A percentile compares a stretch with the other conserved stretches of the same genome.
phyloP scores from a whole-genome alignment of 1,140 invertebrate species.

The Druon quercuslanigerum region DNA sequence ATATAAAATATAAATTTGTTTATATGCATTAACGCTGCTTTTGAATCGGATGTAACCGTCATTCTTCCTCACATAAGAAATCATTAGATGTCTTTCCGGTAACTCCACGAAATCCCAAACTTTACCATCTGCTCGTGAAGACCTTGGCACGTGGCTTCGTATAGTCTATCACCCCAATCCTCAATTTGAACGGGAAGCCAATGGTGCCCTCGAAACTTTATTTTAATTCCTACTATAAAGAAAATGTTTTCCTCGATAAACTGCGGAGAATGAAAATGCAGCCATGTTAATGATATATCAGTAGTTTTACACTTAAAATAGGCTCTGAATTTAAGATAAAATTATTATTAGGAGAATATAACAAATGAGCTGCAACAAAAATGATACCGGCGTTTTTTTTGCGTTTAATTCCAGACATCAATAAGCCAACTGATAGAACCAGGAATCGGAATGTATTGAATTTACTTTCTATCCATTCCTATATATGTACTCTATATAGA shows the following conservation, averaged over 20 bases:
- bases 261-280: neutral
- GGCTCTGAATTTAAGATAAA: too few relatives aligned
- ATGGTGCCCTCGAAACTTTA: slow-evolving; percentile 8
- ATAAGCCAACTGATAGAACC: too few relatives aligned
- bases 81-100: slow-evolving; percentile 1
- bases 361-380: too few relatives aligned
- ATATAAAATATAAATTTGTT: too few relatives aligned
- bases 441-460: too few relatives aligned
- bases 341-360: too few relatives aligned
- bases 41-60: slow-evolving; percentile 9
- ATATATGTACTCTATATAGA: too few relatives aligned
- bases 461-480: too few relatives aligned
- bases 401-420: too few relatives aligned
- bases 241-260: neutral
- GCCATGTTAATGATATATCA: too few relatives aligned
- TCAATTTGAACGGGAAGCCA: slow-evolving; percentile 18
- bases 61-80: neutral
- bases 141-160: slow-evolving; percentile 8
- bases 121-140: slow-evolving; percentile 22
- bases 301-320: too few relatives aligned
- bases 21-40: neutral
- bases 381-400: too few relatives aligned
- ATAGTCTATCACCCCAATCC: neutral
- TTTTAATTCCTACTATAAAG: neutral
- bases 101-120: slow-evolving; percentile 22